Base-by-base conservation (phyloP, 2,888 invertebrate species). In the Lasius platythorax region DNA sequence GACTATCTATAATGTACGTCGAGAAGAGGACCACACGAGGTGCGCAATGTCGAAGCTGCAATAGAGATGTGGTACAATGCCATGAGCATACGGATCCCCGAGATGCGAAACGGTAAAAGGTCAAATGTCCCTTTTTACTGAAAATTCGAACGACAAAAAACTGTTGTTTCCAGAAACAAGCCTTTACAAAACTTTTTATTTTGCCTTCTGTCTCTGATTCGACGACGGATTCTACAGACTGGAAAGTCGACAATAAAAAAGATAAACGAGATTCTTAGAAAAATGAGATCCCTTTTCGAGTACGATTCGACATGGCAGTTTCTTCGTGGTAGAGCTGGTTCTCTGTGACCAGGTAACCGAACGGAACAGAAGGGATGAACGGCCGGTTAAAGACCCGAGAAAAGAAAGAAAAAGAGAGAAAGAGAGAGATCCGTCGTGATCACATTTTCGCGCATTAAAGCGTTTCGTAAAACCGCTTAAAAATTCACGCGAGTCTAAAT, bases 381-480 rank as follows among this genome's bases (percentile, higher is more conserved):
- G 43, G 58, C 12, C 58, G 79, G 58, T 70, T 56, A 70, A 66
- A 79, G 70, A 72, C 18, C 33, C 43, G 18, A 78, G 15, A 5
- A 23, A 30, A 5, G 9, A 68, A 11, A 40, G 66, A 15, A 18
- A 40, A 37, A 46, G 18, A 6, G 76, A 18, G 28, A 37, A 6
- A 53, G 30, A 56, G 43, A 63, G 68, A 78, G 33, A 30, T 37
- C 58, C 23, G 15, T 40, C 40, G 23, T n/a, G 30, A n/a, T 58
- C 43, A 40, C 28, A 56, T 23, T 37, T 37, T 46, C 76, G 37
- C 33, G 56, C 53, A 28, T 67, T 64, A 43, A 78, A 78, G 30
- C 40, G n/a, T 72, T 70, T 15, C 58, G n/a, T 43, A 79, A 79
- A 72, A 61, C n/a, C 58, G 43, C 33, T 72, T 18, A 79, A 79